Conservation (phyloP, 37 sponge, comb jelly and placozoan species). For the Tethya wilhelma region DNA sequence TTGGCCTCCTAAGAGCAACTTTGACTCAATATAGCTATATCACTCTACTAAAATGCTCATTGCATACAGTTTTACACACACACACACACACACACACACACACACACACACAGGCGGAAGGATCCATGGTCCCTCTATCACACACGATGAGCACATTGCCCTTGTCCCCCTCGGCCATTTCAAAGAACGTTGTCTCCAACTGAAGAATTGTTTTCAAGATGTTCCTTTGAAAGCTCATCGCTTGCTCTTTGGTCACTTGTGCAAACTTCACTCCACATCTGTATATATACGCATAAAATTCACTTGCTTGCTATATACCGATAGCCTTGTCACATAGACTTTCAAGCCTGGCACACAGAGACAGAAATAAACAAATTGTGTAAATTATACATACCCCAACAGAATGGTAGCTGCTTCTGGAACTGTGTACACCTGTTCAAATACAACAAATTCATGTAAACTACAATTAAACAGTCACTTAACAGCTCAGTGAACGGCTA, state of each 20-base stretch:
- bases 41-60: no score
- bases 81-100: constrained; percentile 14
- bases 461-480: background rate
- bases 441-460: background rate
- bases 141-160: constrained; percentile 72
- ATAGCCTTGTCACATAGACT: no score
- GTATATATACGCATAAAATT: no score
- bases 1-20: no score
- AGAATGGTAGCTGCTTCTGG: constrained; percentile 83
- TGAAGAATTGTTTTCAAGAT: constrained; percentile 63
- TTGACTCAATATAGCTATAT: no score
- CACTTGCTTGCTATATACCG: no score
- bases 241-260: constrained; percentile 18
- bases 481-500: background rate
- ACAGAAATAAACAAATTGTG: no score
- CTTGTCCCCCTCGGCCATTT: constrained; percentile 57
- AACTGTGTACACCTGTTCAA: constrained; percentile 72
- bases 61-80: no score
- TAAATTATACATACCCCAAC: constrained; percentile 69
- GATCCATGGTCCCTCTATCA: constrained; percentile 84
- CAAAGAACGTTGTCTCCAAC: constrained; percentile 69
- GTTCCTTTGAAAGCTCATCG: constrained; percentile 49
- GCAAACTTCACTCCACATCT: constrained; percentile 64
- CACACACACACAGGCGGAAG: constrained; percentile 82
- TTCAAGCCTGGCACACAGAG: no score